Percentiles rank a stretch among this genome's conserved stretches.
Conservation (phyloP, 2,888 invertebrate species). For the Rhopalosiphum nymphaeae region DNA sequence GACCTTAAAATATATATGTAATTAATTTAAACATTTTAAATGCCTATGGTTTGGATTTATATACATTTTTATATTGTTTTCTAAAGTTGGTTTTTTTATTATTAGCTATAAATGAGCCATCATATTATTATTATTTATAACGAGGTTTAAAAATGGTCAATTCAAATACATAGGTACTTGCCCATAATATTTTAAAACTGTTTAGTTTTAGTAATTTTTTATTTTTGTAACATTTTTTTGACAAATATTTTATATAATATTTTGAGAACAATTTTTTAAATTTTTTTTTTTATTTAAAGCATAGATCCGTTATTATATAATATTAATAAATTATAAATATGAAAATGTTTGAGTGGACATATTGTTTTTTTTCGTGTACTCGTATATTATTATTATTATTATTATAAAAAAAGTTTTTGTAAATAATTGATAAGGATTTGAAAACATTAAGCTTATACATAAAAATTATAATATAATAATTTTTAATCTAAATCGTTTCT, state of each 20-base stretch:
- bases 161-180: neutral
- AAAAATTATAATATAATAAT: too few species aligned
- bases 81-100: neutral
- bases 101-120: neutral
- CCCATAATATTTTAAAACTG: neutral
- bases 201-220: neutral
- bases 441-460: neutral
- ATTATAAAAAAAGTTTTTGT: too few species aligned
- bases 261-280: too few species aligned
- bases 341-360: neutral
- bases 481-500: neutral
- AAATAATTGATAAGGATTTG: neutral
- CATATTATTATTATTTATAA: neutral
- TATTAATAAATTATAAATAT: neutral
- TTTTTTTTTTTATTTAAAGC: too few species aligned
- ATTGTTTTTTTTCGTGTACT: neutral
- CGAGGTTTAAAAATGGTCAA: neutral
- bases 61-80: neutral
- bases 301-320: neutral
- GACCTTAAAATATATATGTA: neutral
- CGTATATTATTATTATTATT: neutral
- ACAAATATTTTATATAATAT: too few species aligned
- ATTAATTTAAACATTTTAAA: neutral
- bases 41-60: neutral
- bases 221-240: neutral